These are phyloP conservation scores for Oryzias dopingdopingensis DNA, from an alignment of 2,797 vertebrate species.

Conservation along the genomic window DNA sequence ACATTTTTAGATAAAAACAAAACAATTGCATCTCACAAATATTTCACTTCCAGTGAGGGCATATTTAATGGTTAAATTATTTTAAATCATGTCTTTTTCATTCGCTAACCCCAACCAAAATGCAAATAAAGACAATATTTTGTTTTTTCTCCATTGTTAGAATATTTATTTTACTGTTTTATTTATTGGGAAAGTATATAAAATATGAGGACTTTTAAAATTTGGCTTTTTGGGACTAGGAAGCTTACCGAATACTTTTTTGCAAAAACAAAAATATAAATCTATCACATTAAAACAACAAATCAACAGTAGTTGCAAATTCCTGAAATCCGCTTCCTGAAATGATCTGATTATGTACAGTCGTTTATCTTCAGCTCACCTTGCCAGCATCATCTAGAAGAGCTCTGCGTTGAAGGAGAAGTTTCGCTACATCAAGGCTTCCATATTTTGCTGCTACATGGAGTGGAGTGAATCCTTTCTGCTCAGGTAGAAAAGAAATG, in stretches of 20 bases:
- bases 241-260: no score
- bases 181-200: no score
- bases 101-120: no score
- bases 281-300: no score
- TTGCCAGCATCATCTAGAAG: conserved; percentile 89
- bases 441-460: conserved; percentile 97
- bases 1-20: conserved; percentile 1
- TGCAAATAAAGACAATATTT: no score
- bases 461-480: conserved; percentile 97
- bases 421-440: conserved; percentile 93
- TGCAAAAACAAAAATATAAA: no score
- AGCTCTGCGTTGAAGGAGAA: conserved; percentile 90
- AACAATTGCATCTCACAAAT: neutral
- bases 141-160: no score
- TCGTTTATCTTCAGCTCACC: conserved; percentile 71
- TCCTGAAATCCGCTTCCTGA: neutral
- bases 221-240: no score
- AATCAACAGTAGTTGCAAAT: no score
- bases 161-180: no score
- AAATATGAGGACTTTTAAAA: no score
- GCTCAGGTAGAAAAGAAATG: conserved; percentile 29
- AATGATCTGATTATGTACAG: neutral
- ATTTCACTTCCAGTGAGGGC: neutral
- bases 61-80: neutral
- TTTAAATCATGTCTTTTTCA: no score